These are phyloP conservation scores for Rosalia funebris DNA, from an alignment of 2,888 invertebrate species.

Conservation along the genomic window DNA sequence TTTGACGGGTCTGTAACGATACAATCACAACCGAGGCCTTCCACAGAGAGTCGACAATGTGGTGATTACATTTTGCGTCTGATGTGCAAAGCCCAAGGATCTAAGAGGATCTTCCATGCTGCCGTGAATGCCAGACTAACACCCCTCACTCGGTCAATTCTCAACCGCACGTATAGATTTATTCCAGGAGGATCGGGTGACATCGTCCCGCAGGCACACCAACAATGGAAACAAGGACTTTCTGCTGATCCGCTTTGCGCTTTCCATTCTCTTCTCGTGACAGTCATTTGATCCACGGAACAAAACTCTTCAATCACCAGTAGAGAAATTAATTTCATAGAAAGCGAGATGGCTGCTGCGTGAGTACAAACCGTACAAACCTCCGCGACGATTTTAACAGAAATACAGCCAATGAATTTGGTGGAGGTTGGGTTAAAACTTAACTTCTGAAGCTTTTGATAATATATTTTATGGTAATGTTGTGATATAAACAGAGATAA, in stretches of 20 bases:
- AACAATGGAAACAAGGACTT: slow-evolving; percentile 51
- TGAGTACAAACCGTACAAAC: slow-evolving; percentile 17
- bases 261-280: slow-evolving; percentile 37
- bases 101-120: slow-evolving; percentile 53
- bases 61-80: slow-evolving; percentile 58
- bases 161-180: slow-evolving; percentile 45
- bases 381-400: neutral
- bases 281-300: slow-evolving; percentile 45
- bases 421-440: neutral
- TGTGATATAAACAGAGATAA: too few relatives aligned
- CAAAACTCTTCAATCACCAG: slow-evolving; percentile 46
- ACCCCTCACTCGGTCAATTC: slow-evolving; percentile 49
- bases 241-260: slow-evolving; percentile 38
- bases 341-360: slow-evolving; percentile 30
- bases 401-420: neutral
- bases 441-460: too few relatives aligned
- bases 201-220: slow-evolving; percentile 42
- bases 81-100: slow-evolving; percentile 57
- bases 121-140: slow-evolving; percentile 52
- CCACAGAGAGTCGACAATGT: slow-evolving; percentile 49
- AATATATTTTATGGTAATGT: too few relatives aligned
- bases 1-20: slow-evolving; percentile 44
- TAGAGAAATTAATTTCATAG: slow-evolving; percentile 39
- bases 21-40: slow-evolving; percentile 40
- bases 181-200: slow-evolving; percentile 44